Conservation (phyloP, 2,113 vertebrate genomes). For the Ivindomyrus marchei region DNA sequence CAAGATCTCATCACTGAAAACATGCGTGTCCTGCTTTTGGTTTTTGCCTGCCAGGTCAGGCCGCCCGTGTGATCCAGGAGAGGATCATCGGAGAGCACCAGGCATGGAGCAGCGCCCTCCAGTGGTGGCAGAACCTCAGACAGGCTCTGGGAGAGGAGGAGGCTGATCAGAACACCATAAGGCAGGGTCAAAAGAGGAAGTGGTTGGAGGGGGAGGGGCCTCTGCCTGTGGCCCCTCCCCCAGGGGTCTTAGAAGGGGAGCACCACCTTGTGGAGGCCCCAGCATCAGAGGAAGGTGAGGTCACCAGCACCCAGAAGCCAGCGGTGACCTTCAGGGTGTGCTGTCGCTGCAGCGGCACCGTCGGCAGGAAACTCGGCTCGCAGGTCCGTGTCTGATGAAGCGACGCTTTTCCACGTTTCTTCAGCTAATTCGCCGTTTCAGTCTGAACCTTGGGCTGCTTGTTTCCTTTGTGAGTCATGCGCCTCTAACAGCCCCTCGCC, state of each 20-base stretch:
- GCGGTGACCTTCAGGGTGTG: conserved; percentile 71
- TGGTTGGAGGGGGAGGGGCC: conserved; percentile 19
- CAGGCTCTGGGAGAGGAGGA: conserved; percentile 3
- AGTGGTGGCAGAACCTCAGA: conserved; percentile 51
- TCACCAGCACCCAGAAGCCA: neutral
- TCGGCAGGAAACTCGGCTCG: conserved; percentile 58
- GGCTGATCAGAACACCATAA: neutral
- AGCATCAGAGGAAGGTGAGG: neutral
- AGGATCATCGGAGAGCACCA: conserved; percentile 47
- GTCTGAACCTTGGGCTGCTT: neutral
- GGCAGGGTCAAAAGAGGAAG: conserved; percentile 49
- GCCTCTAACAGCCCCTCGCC: neutral
- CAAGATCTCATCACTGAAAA: neutral
- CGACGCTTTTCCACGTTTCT: neutral
- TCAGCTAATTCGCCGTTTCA: neutral
- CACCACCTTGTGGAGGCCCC: neutral
- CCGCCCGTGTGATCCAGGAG: conserved; percentile 47
- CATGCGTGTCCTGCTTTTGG: neutral
- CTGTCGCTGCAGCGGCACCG: conserved; percentile 76
- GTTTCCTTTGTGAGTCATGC: neutral
- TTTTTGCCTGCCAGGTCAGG: conserved; percentile 47
- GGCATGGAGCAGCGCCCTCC: conserved; percentile 49
- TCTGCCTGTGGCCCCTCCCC: neutral
- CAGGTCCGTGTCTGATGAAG: conserved; percentile 61
- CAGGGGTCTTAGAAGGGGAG: neutral